Evolutionary conservation across 2,888 invertebrate species (phyloP), one percentile per base, ranked within the genome.

Genomic region (Rhodophaea formosa): DNA sequence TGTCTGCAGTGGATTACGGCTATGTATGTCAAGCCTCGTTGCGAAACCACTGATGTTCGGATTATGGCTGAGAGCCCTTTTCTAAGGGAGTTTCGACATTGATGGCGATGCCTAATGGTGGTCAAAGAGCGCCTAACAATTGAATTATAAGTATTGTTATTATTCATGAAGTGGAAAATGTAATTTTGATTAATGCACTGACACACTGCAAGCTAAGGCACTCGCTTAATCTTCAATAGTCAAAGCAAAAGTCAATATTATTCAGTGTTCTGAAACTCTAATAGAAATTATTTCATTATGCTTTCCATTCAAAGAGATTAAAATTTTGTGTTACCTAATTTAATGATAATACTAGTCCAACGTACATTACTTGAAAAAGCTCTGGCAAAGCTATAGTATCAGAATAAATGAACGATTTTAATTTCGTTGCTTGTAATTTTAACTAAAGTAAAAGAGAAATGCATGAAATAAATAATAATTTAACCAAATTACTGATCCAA

Each of bases 21-120:
- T 86, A 88, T 88, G 86, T 89, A 70, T 89, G 89, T 88, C 89
- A 89, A 86, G 85, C 77, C 71, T 72, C 68, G 74, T 89, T 87
- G 79, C 88, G 75, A 82, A 79, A 69, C 67, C 61, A 65, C 66
- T 73, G 75, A 77, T 79, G 79, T 79, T 70, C 71, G 78, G 81
- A 79, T 81, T 77, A 80, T 75, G 69, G 72, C 77, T 73, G 72
- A 78, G 79, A 80, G 85, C 87, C 89, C 88, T 88, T 87, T 86
- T 78, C 85, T 83, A 80, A 72, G 74, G 75, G 69, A 49, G 70
- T 77, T 77, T 76, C 77, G 66, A 70, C 75, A 76, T 63, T 66
- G 57, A 32, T 56, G 17, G 14, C 45, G 14, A 14, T 53, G 53
- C 12, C 44, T 44, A 44, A 44, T 53, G 23, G 53, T 53, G 53